A percentile compares a stretch with the other conserved stretches of the same genome.
These are phyloP conservation scores for Vanacampus margaritifer DNA, from an alignment of 2,113 vertebrate species.

Conservation along the genomic window DNA sequence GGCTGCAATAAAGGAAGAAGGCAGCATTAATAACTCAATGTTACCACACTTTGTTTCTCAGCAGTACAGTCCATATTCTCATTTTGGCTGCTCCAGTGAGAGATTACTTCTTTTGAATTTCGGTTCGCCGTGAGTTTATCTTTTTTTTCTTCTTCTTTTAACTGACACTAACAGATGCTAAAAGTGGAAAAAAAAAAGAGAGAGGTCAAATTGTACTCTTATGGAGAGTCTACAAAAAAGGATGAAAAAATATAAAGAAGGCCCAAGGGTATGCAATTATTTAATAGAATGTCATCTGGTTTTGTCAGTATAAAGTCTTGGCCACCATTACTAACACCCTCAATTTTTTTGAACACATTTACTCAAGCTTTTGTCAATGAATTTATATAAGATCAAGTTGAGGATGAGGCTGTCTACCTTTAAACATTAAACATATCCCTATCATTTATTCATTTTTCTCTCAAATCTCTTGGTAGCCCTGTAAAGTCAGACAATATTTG, in stretches of 20 bases:
- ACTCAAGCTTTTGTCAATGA: too few relatives aligned
- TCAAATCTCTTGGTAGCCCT: too few relatives aligned
- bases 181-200: not conserved
- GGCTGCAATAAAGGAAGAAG: conserved; percentile 2
- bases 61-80: not conserved
- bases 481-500: too few relatives aligned
- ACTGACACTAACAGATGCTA: not conserved
- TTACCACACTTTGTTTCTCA: conserved; percentile 13
- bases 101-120: not conserved
- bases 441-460: too few relatives aligned
- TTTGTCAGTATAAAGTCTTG: too few relatives aligned
- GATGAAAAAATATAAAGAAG: not conserved
- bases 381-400: too few relatives aligned
- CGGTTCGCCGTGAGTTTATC: not conserved
- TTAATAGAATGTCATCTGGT: too few relatives aligned
- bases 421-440: too few relatives aligned
- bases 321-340: too few relatives aligned
- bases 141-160: not conserved
- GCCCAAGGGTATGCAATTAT: too few relatives aligned
- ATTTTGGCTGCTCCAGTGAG: not conserved
- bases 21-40: conserved; percentile 17
- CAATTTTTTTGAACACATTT: too few relatives aligned
- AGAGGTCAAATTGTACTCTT: not conserved
- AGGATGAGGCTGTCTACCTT: too few relatives aligned
- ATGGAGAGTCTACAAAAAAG: not conserved